A percentile compares a stretch with the other conserved stretches of the same genome.
These are phyloP conservation scores for Lydus trimaculatus DNA, from an alignment of 2,888 invertebrate genomes.

Conservation along the genomic window DNA sequence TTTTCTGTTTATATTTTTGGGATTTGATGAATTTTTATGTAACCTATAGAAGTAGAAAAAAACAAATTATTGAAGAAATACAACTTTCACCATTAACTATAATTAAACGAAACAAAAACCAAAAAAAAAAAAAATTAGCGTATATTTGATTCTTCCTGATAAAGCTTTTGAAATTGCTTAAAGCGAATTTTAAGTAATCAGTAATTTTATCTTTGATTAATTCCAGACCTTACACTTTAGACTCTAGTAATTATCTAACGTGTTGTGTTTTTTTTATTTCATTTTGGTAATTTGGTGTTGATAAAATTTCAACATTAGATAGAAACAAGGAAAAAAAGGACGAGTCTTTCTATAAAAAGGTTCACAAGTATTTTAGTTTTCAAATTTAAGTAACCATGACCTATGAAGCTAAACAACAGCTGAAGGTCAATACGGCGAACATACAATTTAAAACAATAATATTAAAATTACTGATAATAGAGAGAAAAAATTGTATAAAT, in stretches of 20 bases:
- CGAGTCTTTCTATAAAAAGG: neutral
- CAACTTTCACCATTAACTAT: neutral
- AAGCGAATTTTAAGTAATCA: neutral
- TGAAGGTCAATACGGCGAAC: conserved; percentile 7
- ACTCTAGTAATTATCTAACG: too few species aligned
- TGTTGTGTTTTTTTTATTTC: too few species aligned
- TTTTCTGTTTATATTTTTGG: neutral
- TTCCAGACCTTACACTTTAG: neutral
- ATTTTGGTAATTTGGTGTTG: neutral
- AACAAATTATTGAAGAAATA: neutral
- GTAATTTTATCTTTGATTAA: neutral
- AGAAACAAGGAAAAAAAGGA: too few species aligned
- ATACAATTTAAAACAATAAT: neutral
- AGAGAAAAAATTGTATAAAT: neutral
- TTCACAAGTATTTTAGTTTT: neutral
- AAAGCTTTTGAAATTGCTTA: neutral
- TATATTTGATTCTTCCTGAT: neutral
- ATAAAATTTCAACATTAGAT: too few species aligned
- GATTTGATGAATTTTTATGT: neutral
- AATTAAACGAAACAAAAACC: neutral
- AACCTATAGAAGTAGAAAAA: neutral
- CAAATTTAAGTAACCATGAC: conserved; percentile 10
- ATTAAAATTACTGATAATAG: neutral
- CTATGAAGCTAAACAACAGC: conserved; percentile 13
- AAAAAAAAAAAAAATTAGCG: neutral